These are phyloP conservation scores for Conops quadrifasciatus DNA, from an alignment of 2,888 invertebrate genomes.

Conservation along the genomic window DNA sequence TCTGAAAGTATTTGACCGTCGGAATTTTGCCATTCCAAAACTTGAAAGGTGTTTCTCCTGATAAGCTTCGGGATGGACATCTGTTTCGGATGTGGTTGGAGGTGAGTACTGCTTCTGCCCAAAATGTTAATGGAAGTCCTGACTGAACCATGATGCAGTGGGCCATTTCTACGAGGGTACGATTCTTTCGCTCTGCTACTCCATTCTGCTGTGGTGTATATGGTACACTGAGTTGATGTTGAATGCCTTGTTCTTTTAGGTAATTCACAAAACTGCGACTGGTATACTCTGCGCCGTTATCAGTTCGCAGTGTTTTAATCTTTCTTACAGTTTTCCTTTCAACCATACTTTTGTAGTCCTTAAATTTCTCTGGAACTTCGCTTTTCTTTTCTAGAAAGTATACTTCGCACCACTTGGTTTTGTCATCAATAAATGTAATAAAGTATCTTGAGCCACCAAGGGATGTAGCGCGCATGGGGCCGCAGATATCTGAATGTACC, in stretches of 20 bases:
- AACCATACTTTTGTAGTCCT: too few relatives aligned
- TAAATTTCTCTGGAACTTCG: constrained; percentile 41
- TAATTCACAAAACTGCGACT: constrained; percentile 43
- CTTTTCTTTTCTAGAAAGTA: constrained; percentile 37
- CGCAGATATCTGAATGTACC: constrained; percentile 19
- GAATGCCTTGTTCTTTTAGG: constrained; percentile 46
- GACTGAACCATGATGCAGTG: too few relatives aligned
- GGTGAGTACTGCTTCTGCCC: too few relatives aligned
- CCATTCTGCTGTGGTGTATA: constrained; percentile 49
- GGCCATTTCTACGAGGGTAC: constrained; percentile 48
- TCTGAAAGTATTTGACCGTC: too few relatives aligned
- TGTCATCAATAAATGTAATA: constrained; percentile 33
- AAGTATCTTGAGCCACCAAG: constrained; percentile 22
- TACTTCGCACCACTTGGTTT: constrained; percentile 35
- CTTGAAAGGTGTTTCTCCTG: neutral
- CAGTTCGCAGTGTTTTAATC: constrained; percentile 47
- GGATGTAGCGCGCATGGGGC: too few relatives aligned
- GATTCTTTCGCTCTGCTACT: constrained; percentile 48
- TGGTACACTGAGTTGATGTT: constrained; percentile 44
- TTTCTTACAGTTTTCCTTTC: constrained; percentile 43
- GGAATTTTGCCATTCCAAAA: constrained; percentile 11
- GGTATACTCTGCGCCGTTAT: constrained; percentile 49
- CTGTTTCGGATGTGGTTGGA: too few relatives aligned
- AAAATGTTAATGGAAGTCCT: too few relatives aligned
- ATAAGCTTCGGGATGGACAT: constrained; percentile 31